These are phyloP conservation scores for Periplaneta americana DNA, from an alignment of 1,140 invertebrate species.

Conservation along the genomic window DNA sequence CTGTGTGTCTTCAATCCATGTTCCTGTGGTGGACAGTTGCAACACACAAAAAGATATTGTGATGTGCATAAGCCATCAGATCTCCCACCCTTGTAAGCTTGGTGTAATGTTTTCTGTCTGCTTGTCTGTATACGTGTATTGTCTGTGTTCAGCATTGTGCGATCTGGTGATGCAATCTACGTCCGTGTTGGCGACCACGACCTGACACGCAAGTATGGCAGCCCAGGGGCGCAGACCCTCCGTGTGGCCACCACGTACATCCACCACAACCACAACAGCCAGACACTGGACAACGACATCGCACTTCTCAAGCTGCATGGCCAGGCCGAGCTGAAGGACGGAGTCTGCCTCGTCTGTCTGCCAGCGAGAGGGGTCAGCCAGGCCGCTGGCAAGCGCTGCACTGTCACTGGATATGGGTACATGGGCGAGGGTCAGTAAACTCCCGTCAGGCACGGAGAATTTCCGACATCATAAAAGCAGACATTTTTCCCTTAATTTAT, in stretches of 20 bases:
- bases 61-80: too few species aligned
- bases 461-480: too few species aligned
- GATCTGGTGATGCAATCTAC: slow-evolving; percentile 85
- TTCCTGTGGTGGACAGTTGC: too few species aligned
- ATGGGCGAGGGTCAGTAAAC: slow-evolving; percentile 85
- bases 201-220: slow-evolving; percentile 78
- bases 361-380: slow-evolving; percentile 80
- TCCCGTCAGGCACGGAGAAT: too few species aligned
- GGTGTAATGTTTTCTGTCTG: too few species aligned
- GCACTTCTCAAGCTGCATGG: slow-evolving; percentile 87
- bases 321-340: slow-evolving; percentile 82
- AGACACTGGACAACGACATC: slow-evolving; percentile 94
- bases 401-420: slow-evolving; percentile 89
- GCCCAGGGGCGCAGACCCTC: slow-evolving; percentile 81
- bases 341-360: slow-evolving; percentile 80
- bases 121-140: too few species aligned
- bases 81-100: too few species aligned
- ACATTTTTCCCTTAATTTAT: too few species aligned
- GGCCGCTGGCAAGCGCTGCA: slow-evolving; percentile 81
- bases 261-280: slow-evolving; percentile 94
- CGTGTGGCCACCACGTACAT: slow-evolving; percentile 89
- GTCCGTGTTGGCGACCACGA: slow-evolving; percentile 92
- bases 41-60: too few species aligned
- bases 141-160: slow-evolving; percentile 66
- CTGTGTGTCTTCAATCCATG: too few species aligned